Base-by-base conservation (phyloP, 2,888 invertebrate genomes). In the Drosophila lutescens region DNA sequence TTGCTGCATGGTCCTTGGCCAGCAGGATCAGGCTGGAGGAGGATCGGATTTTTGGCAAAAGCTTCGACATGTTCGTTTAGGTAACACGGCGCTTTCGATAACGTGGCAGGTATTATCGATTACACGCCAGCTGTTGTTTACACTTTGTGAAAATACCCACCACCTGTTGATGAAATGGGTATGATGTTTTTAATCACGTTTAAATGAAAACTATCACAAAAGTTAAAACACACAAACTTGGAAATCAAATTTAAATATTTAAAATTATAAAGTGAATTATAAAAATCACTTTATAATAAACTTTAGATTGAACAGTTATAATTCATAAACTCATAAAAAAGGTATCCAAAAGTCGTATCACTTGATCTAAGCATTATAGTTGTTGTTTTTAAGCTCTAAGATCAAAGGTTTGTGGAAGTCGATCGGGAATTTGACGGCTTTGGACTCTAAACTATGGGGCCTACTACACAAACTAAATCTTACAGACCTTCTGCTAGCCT, bases 11-110 rank as follows among this genome's bases (percentile, higher is more conserved):
- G 9, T 74, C 68, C 70, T 83, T 89, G 74, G 94, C 93, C 67
- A 94, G 93, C 79, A 95, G 90, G 89, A 95, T 94, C 88, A 95
- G 90, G 89, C 94, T 94, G 49, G 95, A 94, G 17, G 95, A 94
- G 90, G 95, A 94, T 86, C 94, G 94, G 94, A 94, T 95, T 63
- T 81, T 84, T 4, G 63, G n/a, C 10, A 76, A 30, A 9, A 77
- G 79, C 12, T 79, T 86, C 5, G 86, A 70, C 86, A 89, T 89
- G 6, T 26, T 26, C 26, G 5, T 40, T 67, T 47, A 55, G 58
- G 56, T 69, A 67, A 67, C 38, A 60, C 13, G 47, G n/a, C 34
- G 57, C 50, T 47, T 57, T 20, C 46, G 62, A 51, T 49, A 26
- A 12, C 23, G 8, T 50, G 8, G n/a, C 1, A 36, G 50, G 8